Conservation (phyloP, 2,888 invertebrate species). For the Nephrocerus scutellatus region DNA sequence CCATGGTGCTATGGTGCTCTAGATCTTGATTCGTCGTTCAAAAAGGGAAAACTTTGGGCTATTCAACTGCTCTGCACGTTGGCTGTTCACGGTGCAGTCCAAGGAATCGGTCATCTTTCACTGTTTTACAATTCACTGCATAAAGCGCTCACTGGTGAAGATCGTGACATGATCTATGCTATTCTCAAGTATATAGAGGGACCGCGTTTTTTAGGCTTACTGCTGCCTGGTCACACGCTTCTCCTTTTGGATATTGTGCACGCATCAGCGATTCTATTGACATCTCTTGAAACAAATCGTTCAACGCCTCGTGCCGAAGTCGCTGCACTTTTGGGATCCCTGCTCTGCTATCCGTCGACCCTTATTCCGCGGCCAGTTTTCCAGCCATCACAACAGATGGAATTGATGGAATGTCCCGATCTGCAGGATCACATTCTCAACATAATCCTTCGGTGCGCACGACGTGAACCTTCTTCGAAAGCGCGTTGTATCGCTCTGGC, state of each 20-base stretch:
- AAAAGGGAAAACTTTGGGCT: conserved; percentile 76
- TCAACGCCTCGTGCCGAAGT: conserved; percentile 85
- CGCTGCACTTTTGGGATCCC: conserved; percentile 77
- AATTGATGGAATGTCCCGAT: conserved; percentile 46
- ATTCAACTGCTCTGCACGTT: conserved; percentile 82
- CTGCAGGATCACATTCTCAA: conserved; percentile 72
- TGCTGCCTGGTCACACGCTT: conserved; percentile 81
- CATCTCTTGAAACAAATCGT: conserved; percentile 65
- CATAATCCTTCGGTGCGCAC: conserved; percentile 79
- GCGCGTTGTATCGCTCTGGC: conserved; percentile 86
- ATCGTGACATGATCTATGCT: conserved; percentile 69
- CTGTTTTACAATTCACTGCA: conserved; percentile 85
- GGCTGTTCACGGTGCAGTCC: conserved; percentile 60
- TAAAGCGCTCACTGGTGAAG: conserved; percentile 60
- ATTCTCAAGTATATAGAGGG: conserved; percentile 77
- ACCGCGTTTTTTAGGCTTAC: conserved; percentile 75
- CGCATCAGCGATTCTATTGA: conserved; percentile 80
- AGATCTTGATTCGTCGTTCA: conserved; percentile 64
- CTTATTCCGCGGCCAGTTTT: conserved; percentile 52
- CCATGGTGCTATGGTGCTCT: conserved; percentile 94
- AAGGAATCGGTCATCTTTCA: conserved; percentile 60
- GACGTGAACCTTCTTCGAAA: conserved; percentile 78
- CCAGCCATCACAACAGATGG: conserved; percentile 53
- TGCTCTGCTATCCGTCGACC: conserved; percentile 72
- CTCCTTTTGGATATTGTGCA: conserved; percentile 83